phyloP scores from a whole-genome alignment of 2,888 invertebrate genomes.

The Muschampia plurimacula region DNA sequence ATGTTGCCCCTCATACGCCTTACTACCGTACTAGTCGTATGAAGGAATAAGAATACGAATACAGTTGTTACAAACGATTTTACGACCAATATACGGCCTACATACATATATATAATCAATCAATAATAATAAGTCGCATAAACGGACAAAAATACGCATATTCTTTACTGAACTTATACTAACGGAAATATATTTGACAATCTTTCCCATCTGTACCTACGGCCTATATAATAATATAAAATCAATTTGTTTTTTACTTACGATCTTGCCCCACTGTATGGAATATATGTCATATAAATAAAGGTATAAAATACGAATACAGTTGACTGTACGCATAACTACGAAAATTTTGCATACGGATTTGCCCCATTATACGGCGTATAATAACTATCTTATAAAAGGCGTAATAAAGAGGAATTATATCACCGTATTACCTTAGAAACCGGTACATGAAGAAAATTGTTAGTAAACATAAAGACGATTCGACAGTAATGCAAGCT shows the following conservation, averaged over 20 bases:
- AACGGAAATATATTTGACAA: no score
- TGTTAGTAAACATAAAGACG: conserved; percentile 56
- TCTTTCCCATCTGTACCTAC: no score
- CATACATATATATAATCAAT: no score
- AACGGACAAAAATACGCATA: no score
- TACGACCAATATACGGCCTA: no score
- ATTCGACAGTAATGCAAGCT: conserved; percentile 45
- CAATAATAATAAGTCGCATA: no score
- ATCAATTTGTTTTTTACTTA: neutral
- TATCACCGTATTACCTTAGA: neutral
- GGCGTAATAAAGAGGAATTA: neutral
- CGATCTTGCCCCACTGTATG: neutral
- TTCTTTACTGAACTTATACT: no score
- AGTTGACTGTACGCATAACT: neutral
- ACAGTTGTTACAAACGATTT: no score
- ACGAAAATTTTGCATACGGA: neutral
- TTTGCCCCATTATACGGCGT: neutral
- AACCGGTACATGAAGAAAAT: neutral
- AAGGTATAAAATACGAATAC: neutral
- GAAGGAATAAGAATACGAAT: no score
- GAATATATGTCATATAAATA: neutral
- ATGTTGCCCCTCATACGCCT: no score
- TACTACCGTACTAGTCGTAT: no score
- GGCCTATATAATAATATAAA: no score
- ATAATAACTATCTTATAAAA: neutral